Evolutionary conservation across 2,113 vertebrate species (phyloP).

Genomic region (Smithornis capensis): DNA sequence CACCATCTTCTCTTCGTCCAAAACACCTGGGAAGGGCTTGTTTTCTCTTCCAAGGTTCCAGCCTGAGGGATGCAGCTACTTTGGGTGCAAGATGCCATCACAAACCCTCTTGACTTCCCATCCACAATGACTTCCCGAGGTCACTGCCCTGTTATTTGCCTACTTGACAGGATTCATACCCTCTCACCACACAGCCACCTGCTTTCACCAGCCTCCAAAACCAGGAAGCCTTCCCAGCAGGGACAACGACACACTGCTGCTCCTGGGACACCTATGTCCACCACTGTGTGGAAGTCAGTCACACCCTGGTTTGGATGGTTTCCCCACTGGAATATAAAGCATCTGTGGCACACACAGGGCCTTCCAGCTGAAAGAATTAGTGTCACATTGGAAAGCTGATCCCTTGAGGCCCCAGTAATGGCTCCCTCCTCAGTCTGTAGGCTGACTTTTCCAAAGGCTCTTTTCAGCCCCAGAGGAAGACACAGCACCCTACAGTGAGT

Average conservation of each 20-base stretch:
- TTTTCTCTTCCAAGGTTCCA: background rate
- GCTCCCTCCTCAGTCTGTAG: background rate
- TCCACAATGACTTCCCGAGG: fast-evolving
- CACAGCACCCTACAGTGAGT: fast-evolving
- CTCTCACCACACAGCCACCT: background rate
- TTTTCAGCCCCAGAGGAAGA: background rate
- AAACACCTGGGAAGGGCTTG: background rate
- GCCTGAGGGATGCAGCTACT: background rate
- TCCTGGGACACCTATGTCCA: fast-evolving
- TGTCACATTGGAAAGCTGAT: background rate
- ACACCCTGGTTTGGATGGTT: background rate
- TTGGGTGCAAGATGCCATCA: background rate
- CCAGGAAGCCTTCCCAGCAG: background rate
- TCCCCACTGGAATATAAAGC: background rate
- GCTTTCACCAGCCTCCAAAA: background rate
- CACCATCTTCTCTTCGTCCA: fast-evolving
- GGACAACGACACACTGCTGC: fast-evolving
- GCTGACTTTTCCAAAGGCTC: background rate
- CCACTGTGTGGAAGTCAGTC: fast-evolving
- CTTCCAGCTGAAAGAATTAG: background rate
- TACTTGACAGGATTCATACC: background rate
- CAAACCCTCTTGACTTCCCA: background rate
- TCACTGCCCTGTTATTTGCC: background rate
- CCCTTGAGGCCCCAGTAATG: background rate
- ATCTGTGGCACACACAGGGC: fast-evolving